Evolutionary conservation across 1,140 invertebrate species (phyloP).

Genomic region (Littorina saxatilis): DNA sequence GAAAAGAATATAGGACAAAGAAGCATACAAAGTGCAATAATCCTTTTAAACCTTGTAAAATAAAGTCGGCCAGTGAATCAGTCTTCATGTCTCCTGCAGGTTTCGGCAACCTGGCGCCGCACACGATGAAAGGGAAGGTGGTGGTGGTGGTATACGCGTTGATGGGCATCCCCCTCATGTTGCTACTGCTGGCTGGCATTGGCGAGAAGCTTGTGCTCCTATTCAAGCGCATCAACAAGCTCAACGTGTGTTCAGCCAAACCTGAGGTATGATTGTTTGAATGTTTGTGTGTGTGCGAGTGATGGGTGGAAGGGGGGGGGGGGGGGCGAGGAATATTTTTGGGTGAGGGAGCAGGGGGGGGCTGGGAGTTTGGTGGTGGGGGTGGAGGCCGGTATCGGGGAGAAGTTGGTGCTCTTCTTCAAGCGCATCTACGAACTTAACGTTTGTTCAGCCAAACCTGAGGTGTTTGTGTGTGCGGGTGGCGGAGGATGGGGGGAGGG

Average conservation of each 20-base stretch:
- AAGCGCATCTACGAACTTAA: conserved; percentile 61
- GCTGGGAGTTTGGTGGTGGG: too few species aligned
- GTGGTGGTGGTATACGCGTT: conserved; percentile 96
- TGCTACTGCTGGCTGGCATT: conserved; percentile 80
- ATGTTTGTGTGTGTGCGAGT: conserved; percentile 10
- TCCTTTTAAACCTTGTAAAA: too few species aligned
- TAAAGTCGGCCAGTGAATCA: too few species aligned
- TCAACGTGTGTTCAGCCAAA: conserved; percentile 58
- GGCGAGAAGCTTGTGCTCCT: conserved; percentile 59
- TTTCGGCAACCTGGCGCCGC: conserved; percentile 95
- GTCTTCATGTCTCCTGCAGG: too few species aligned
- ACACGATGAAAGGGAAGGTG: conserved; percentile 91
- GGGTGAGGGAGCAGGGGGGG: too few species aligned
- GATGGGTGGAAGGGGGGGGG: too few species aligned
- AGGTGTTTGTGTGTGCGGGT: conserved; percentile 24
- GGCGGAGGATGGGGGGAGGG: too few species aligned
- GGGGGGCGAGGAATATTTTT: too few species aligned
- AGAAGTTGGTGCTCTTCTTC: conserved; percentile 56
- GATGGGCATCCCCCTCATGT: conserved; percentile 95
- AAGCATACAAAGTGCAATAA: too few species aligned
- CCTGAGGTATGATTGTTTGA: conserved; percentile 38
- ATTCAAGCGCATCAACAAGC: conserved; percentile 58
- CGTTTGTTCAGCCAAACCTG: conserved; percentile 56
- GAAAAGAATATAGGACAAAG: too few species aligned
- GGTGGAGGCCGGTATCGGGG: conserved; percentile 58